Conservation (phyloP, 2,113 vertebrate genomes). For the Crotalus tigris region DNA sequence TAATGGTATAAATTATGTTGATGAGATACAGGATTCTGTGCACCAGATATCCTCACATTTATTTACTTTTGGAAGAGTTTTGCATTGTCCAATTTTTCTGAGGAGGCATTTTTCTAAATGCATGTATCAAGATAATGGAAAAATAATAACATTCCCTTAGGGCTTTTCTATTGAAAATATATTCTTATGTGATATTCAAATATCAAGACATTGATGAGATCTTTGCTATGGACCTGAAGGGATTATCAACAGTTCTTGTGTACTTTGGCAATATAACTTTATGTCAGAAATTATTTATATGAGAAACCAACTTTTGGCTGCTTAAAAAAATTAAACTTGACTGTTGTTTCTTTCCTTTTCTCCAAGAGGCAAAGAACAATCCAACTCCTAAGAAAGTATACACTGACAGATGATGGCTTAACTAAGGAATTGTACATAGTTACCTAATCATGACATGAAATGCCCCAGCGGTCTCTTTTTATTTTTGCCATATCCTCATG, state of each 20-base stretch:
- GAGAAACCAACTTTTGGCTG: not conserved
- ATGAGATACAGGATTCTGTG: not conserved
- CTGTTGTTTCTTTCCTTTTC: not conserved
- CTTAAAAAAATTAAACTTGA: not conserved
- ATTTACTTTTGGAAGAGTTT: not conserved
- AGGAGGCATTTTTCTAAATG: not conserved
- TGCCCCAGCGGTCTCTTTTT: not conserved
- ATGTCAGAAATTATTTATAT: not conserved
- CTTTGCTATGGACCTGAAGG: not conserved
- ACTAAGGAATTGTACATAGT: not conserved
- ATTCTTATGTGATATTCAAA: not conserved
- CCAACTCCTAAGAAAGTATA: not conserved
- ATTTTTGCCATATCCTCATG: not conserved
- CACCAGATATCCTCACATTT: not conserved
- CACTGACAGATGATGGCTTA: not conserved
- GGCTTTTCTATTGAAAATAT: not conserved
- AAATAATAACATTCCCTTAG: not conserved
- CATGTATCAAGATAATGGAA: not conserved
- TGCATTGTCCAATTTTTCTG: not conserved
- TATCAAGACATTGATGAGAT: not conserved
- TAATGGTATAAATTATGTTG: not conserved
- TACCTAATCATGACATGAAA: not conserved
- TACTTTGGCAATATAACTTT: not conserved
- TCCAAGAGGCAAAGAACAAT: not conserved
- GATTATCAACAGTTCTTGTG: not conserved